These are phyloP conservation scores for Lasioglossum vierecki DNA, from an alignment of 2,888 invertebrate genomes.

Conservation along the genomic window DNA sequence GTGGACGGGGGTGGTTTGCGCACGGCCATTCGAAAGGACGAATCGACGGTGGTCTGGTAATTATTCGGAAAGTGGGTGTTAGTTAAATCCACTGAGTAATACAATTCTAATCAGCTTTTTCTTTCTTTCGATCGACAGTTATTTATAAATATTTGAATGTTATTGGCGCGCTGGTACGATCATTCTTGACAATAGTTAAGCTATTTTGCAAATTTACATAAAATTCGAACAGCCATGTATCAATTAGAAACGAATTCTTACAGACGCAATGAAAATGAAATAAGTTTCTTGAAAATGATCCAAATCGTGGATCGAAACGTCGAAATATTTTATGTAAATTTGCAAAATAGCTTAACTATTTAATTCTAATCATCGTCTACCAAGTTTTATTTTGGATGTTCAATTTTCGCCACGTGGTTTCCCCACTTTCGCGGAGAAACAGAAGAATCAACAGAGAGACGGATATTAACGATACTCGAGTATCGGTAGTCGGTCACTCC, in stretches of 20 bases:
- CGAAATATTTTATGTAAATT: too few species aligned
- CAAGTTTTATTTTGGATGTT: background rate
- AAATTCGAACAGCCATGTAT: too few species aligned
- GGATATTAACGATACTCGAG: constrained; percentile 55
- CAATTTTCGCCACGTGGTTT: background rate
- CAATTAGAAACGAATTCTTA: too few species aligned
- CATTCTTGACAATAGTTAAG: too few species aligned
- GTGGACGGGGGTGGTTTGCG: constrained; percentile 11
- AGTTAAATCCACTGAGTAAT: background rate
- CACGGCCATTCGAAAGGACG: constrained; percentile 11
- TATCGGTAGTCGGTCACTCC: constrained; percentile 60
- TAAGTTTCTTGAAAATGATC: too few species aligned
- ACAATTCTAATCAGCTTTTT: background rate
- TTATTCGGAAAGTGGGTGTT: constrained; percentile 14
- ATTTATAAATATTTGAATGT: too few species aligned
- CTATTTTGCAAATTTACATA: too few species aligned
- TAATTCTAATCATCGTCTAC: background rate
- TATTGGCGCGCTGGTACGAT: too few species aligned
- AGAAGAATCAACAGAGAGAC: constrained; percentile 39
- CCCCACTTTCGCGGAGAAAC: background rate
- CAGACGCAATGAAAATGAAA: too few species aligned
- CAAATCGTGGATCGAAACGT: too few species aligned
- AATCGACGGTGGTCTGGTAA: constrained; percentile 23
- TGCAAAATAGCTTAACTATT: too few species aligned
- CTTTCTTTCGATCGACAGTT: too few species aligned